Base-by-base conservation (phyloP, 2,888 invertebrate species). In the Eilema caniola region DNA sequence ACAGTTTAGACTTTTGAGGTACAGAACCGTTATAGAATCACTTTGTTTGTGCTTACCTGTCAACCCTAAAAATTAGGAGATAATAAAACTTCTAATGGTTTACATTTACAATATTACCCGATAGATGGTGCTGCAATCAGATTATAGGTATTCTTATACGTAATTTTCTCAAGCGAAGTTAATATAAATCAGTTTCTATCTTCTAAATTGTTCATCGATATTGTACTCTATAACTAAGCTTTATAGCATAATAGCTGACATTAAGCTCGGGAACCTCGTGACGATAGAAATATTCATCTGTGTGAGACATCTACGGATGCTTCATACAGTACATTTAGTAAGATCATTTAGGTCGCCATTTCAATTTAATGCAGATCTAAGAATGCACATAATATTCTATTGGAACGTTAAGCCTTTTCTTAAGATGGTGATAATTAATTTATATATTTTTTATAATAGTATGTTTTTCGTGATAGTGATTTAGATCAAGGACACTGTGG, bases 201-300 rank as follows among this genome's bases (percentile, higher is more conserved):
- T 53, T 53, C 20, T 8, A 53, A 10, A n/a, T 53, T 2, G 10
- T n/a, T 53, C 8, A 53, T 53, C 53, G 8, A 53, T 53, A 53
- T 53, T 53, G 2, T 10, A 2, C 47, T 53, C n/a, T 53, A 53
- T 53, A 53, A 83, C 77, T 81, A 72, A 66, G 63, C 77, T 79
- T 75, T 77, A 83, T 71, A 71, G 75, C 67, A 20, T 28, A 28
- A 20, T 28, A 28, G 67, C 70, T 83, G 75, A 70, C 83, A 82
- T 81, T 82, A 78, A 65, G 31, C n/a, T 61, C 3, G 56, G 47
- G 64, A 23, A 60, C 68, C 72, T 83, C 78, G 83, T 79, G 82
- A 79, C 66, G 72, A 72, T 78, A 71, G 24, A 37, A 76, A 71
- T 73, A 73, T 64, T 61, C 72, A 75, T 80, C 82, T 75, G 41